Percentiles rank a stretch among this genome's conserved stretches.
Evolutionary conservation across 2,113 vertebrate genomes (phyloP).

Genomic region (Pseudois nayaur): DNA sequence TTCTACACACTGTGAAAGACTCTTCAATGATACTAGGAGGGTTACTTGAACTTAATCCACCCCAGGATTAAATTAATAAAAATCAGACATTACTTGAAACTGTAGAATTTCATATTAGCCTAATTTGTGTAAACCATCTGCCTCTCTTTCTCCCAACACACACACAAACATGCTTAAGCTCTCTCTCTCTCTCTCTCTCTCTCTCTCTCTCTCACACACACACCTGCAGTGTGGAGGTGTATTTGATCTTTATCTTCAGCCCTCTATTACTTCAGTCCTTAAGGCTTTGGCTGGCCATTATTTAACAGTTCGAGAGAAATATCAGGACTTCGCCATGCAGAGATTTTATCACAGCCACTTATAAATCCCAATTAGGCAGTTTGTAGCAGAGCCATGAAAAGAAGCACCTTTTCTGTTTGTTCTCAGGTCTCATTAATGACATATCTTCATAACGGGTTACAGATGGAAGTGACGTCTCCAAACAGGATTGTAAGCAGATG

Average conservation of each 20-base stretch:
- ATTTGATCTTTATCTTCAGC: not conserved
- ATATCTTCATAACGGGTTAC: not conserved
- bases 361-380: conserved; percentile 67
- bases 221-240: not conserved
- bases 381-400: not conserved
- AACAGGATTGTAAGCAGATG: not conserved
- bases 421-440: conserved; percentile 52
- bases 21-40: not conserved
- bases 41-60: not conserved
- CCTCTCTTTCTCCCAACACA: not conserved
- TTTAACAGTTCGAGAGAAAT: conserved; percentile 31
- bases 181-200: not conserved
- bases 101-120: not conserved
- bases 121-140: not conserved
- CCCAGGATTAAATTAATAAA: not conserved
- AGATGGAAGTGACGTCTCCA: not conserved
- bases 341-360: conserved; percentile 9
- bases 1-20: not conserved
- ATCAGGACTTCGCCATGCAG: conserved; percentile 22
- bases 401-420: conserved; percentile 10
- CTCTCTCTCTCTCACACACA: not conserved
- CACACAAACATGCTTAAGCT: not conserved
- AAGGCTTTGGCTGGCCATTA: not conserved
- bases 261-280: not conserved
- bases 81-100: not conserved